These are phyloP conservation scores for Drosophila mimica DNA, from an alignment of 2,888 invertebrate genomes.

Conservation along the genomic window DNA sequence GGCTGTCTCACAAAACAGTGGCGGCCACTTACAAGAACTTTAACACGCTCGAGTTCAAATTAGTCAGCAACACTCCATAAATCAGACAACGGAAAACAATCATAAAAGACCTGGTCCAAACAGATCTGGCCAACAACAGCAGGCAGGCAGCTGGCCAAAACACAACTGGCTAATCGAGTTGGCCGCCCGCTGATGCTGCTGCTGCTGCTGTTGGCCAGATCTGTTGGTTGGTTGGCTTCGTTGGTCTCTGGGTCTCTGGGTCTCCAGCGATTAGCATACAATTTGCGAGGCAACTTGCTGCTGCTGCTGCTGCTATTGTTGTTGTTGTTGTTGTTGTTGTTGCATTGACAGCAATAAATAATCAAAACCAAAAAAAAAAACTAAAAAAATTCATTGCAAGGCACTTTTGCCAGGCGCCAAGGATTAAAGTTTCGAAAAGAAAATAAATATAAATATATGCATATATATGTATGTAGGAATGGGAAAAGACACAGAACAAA, in stretches of 20 bases:
- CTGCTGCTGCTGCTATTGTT: slow-evolving; percentile 9
- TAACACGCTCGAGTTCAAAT: slow-evolving; percentile 71
- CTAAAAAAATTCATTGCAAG: slow-evolving; percentile 36
- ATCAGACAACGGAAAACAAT: slow-evolving; percentile 67
- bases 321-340: slow-evolving; percentile 28
- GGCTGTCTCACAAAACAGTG: slow-evolving; percentile 37
- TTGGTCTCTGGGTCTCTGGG: slow-evolving; percentile 27
- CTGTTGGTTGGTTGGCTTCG: background rate
- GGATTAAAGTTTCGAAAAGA: background rate
- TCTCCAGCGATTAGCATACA: slow-evolving; percentile 73
- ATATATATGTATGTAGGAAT: too few relatives aligned
- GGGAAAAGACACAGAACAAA: too few relatives aligned
- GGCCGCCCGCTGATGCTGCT: slow-evolving; percentile 49
- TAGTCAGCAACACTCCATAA: slow-evolving; percentile 77
- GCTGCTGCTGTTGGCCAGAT: slow-evolving; percentile 18
- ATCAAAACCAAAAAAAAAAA: slow-evolving; percentile 7
- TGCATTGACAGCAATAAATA: slow-evolving; percentile 71
- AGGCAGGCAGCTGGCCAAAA: background rate
- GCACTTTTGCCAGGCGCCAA: background rate
- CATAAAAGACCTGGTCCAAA: slow-evolving; percentile 37
- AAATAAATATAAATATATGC: background rate
- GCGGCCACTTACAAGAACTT: slow-evolving; percentile 62
- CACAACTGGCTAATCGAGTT: slow-evolving; percentile 58
- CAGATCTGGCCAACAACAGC: slow-evolving; percentile 9
- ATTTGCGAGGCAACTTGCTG: slow-evolving; percentile 63